A percentile compares a stretch with the other conserved stretches of the same genome.
Conservation (phyloP, 2,888 invertebrate species). For the Drosophila bunnanda region DNA sequence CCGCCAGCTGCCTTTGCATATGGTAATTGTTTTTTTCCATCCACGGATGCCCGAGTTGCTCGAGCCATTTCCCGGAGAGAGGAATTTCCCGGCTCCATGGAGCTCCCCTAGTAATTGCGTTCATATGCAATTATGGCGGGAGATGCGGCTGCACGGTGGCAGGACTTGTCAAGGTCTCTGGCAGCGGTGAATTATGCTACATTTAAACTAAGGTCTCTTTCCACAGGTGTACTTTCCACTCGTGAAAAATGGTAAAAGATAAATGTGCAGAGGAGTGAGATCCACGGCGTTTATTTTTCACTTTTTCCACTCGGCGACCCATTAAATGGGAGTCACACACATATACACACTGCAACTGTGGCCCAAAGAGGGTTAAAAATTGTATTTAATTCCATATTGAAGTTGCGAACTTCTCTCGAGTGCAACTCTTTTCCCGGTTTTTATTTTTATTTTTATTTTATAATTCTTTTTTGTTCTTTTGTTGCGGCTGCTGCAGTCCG, state of each 20-base stretch:
- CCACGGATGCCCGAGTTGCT: constrained; percentile 7
- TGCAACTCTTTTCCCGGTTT: constrained; percentile 4
- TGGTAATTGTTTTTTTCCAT: constrained; percentile 66
- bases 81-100: background rate
- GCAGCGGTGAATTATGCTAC: constrained; percentile 58
- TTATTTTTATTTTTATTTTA: constrained; percentile 20
- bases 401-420: constrained; percentile 16
- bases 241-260: constrained; percentile 1
- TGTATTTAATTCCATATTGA: constrained; percentile 59
- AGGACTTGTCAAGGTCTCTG: constrained; percentile 53
- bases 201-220: constrained; percentile 64
- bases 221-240: constrained; percentile 8
- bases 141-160: background rate
- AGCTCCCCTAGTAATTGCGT: constrained; percentile 46
- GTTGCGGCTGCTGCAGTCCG: constrained; percentile 37
- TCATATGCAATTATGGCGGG: constrained; percentile 59
- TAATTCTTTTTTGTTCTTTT: constrained; percentile 1
- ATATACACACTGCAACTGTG: background rate
- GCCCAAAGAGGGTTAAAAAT: constrained; percentile 23
- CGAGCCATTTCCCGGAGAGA: background rate
- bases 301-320: constrained; percentile 64
- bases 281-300: constrained; percentile 56
- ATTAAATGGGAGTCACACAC: constrained; percentile 55
- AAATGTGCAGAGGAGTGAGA: constrained; percentile 18
- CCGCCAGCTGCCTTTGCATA: constrained; percentile 42